These are phyloP conservation scores for Meleagris gallopavo DNA, from an alignment of 2,113 vertebrate species.

Conservation along the genomic window DNA sequence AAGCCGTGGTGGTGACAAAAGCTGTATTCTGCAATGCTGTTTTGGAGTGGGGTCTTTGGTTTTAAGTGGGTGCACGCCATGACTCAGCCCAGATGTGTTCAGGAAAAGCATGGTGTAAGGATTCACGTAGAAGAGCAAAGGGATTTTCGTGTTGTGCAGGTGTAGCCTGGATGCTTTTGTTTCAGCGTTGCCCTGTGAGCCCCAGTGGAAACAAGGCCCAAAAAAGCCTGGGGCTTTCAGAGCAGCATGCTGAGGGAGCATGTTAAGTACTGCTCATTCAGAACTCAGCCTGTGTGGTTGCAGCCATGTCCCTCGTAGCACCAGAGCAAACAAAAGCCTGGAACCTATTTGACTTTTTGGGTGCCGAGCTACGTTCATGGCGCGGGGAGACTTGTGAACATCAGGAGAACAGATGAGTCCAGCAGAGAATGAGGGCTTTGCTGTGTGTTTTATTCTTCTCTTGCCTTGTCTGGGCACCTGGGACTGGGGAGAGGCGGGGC, in stretches of 20 bases:
- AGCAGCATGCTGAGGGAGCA: neutral
- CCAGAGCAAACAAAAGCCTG: neutral
- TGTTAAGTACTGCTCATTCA: fast-evolving
- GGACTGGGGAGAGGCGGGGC: neutral
- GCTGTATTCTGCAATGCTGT: fast-evolving
- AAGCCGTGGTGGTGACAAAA: neutral
- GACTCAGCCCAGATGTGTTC: neutral
- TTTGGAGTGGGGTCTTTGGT: neutral
- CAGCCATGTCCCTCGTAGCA: neutral
- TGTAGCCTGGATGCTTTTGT: neutral
- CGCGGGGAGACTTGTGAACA: neutral
- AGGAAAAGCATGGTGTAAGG: fast-evolving
- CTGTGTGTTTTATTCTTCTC: neutral
- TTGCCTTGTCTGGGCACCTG: slow-evolving; percentile 3
- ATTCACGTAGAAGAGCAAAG: neutral
- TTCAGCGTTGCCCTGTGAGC: fast-evolving
- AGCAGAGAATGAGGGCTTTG: neutral
- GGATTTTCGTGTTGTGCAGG: neutral
- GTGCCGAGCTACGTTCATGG: neutral
- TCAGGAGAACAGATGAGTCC: neutral
- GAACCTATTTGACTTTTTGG: neutral
- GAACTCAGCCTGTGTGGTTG: neutral
- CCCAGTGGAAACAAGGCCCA: neutral
- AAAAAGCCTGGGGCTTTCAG: neutral
- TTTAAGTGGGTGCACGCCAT: fast-evolving